phyloP scores from a whole-genome alignment of 2,888 invertebrate genomes.

The Empis stercorea region DNA sequence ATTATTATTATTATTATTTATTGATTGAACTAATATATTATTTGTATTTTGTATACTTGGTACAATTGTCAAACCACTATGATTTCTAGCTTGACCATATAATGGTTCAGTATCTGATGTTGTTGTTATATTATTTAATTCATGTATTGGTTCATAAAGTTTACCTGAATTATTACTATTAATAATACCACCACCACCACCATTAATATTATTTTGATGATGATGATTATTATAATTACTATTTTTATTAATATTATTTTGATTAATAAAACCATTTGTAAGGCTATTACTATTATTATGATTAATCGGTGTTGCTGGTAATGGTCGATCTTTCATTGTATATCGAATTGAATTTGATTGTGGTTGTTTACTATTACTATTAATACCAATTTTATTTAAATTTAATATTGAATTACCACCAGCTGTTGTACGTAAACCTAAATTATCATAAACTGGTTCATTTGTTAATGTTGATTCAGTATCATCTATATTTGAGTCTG shows the following conservation, averaged over 20 bases:
- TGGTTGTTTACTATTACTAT: conserved; percentile 11
- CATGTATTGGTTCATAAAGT: conserved; percentile 34
- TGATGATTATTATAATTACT: conserved; percentile 8
- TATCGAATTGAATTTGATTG: conserved; percentile 34
- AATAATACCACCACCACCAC: neutral
- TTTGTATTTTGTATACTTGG: conserved; percentile 16
- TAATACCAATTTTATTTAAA: conserved; percentile 55
- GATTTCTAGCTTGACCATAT: conserved; percentile 26
- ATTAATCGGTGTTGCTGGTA: conserved; percentile 48
- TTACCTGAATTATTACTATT: conserved; percentile 14
- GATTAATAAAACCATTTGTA: conserved; percentile 10
- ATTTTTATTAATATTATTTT: conserved; percentile 9
- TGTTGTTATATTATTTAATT: conserved; percentile 23
- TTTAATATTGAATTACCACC: conserved; percentile 73
- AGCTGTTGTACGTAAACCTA: conserved; percentile 72
- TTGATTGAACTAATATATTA: conserved; percentile 25
- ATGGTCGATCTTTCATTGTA: conserved; percentile 49
- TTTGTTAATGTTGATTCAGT: conserved; percentile 38
- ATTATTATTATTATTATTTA: conserved; percentile 29
- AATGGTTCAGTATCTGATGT: conserved; percentile 31
- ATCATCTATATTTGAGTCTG: conserved; percentile 33
- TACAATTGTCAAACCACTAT: conserved; percentile 27
- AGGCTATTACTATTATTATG: no score
- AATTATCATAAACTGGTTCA: conserved; percentile 76
- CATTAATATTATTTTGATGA: neutral